These are phyloP conservation scores for Drosophila sp. DNA, from an alignment of 1,140 invertebrate species.

Conservation along the genomic window DNA sequence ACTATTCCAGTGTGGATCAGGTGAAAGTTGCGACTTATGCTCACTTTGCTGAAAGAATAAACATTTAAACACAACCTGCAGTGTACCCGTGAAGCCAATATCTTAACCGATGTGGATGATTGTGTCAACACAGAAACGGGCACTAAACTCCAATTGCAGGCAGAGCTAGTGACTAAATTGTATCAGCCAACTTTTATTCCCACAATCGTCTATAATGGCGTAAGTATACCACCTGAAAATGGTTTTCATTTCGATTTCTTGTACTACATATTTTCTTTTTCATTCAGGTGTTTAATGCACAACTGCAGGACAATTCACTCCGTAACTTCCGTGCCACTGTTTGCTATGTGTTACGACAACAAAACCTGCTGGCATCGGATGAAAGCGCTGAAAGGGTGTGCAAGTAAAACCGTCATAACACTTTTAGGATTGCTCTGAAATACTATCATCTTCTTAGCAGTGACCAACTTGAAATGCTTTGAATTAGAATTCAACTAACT, in stretches of 20 bases:
- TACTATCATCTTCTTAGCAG: no score
- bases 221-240: conserved; percentile 67
- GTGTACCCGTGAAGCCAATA: conserved; percentile 83
- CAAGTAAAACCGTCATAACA: conserved; percentile 36
- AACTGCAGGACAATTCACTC: conserved; percentile 77
- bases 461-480: no score
- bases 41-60: conserved; percentile 48
- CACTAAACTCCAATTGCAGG: conserved; percentile 83
- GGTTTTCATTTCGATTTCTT: conserved; percentile 33
- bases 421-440: background rate
- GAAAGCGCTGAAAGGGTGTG: conserved; percentile 6
- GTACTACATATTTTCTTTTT: conserved; percentile 27
- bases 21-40: conserved; percentile 15
- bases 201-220: conserved; percentile 85
- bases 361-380: conserved; percentile 40
- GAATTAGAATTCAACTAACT: no score
- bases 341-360: conserved; percentile 66
- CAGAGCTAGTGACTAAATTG: conserved; percentile 84
- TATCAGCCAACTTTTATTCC: conserved; percentile 85
- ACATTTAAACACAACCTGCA: conserved; percentile 51
- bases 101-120: conserved; percentile 75
- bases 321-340: conserved; percentile 71
- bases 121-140: conserved; percentile 83
- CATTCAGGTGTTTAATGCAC: conserved; percentile 76
- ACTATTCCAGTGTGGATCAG: conserved; percentile 58